Evolutionary conservation across 2,888 invertebrate genomes (phyloP), one percentile per base, ranked within the genome.

Genomic region (Habrosyne pyritoides): DNA sequence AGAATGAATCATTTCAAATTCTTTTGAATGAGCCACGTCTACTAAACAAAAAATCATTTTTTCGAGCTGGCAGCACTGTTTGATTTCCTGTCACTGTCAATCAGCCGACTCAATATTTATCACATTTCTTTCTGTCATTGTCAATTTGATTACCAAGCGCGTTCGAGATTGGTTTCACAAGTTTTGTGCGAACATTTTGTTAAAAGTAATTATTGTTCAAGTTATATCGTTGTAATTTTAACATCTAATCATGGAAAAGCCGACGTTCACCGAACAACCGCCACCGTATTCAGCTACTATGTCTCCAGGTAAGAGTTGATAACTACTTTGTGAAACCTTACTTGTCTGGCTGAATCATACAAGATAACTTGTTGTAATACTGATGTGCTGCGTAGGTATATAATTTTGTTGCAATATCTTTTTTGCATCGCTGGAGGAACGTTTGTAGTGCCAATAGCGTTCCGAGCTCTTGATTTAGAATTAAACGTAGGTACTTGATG

Each of bases 221-320:
- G 22, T 12, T 4, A n/a, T 47, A 10, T 22, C 12, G 22, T 7
- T 22, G 12, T 47, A 22, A 22, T 24, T n/a, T 22, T 21, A 47
- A 10, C 14, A 10, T 49, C 4, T 21, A 18, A 87, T 70, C 61
- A 90, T 89, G 89, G 91, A 90, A 48, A 87, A 91, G 63, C 84
- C 86, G 24, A 80, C 79, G 33, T 77, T 88, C 54, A 90, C 77
- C 28, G 91, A 87, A 33, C 89, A 87, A 54, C 94, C 94, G 10
- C 94, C 94, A 0, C 93, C 93, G 6, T 94, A 94, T 71, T 93
- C 93, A 0, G 93, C 93, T 18, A 71, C 86, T 14, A 66, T 82
- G 56, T 79, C 76, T 42, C 80, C 83, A 79, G 86, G 91, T 91
- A 79, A 74, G 67, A 51, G 36, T 18, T 53, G 56, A 57, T 54